Percentiles rank a stretch among this genome's conserved stretches.
phyloP scores from a whole-genome alignment of 1,140 invertebrate species.

The Linepithema humile region DNA sequence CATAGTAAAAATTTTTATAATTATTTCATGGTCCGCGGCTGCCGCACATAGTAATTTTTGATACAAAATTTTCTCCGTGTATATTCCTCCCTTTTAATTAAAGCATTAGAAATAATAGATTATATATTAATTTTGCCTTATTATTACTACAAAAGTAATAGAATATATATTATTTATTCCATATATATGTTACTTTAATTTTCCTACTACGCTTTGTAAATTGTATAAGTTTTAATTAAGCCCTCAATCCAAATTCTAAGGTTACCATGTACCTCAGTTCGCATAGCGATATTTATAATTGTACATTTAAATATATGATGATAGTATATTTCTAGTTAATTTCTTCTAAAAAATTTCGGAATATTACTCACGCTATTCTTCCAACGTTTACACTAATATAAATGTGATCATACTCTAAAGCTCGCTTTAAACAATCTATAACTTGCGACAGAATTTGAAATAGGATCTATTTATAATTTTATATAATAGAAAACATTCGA shows the following conservation, averaged over 20 bases:
- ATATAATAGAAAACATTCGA: too few relatives aligned
- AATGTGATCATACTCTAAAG: background rate
- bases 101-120: background rate
- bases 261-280: conserved; percentile 67
- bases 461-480: too few relatives aligned
- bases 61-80: too few relatives aligned
- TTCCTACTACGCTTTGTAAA: background rate
- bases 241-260: conserved; percentile 29
- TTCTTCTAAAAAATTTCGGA: background rate
- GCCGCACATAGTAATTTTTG: too few relatives aligned
- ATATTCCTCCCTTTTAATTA: background rate
- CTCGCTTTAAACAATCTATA: too few relatives aligned
- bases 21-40: too few relatives aligned
- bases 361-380: background rate
- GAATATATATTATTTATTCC: conserved; percentile 64
- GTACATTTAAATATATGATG: conserved; percentile 23
- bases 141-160: too few relatives aligned
- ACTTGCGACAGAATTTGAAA: too few relatives aligned
- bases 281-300: conserved; percentile 59
- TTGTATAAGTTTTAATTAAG: conserved; percentile 29
- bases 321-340: conserved; percentile 16
- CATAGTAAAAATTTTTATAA: too few relatives aligned
- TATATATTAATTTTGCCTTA: conserved; percentile 47
- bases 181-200: conserved; percentile 1
- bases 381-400: background rate